Evolutionary conservation across 2,113 vertebrate genomes (phyloP), one percentile per base, ranked within the genome.

Genomic region (Peromyscus californicus): DNA sequence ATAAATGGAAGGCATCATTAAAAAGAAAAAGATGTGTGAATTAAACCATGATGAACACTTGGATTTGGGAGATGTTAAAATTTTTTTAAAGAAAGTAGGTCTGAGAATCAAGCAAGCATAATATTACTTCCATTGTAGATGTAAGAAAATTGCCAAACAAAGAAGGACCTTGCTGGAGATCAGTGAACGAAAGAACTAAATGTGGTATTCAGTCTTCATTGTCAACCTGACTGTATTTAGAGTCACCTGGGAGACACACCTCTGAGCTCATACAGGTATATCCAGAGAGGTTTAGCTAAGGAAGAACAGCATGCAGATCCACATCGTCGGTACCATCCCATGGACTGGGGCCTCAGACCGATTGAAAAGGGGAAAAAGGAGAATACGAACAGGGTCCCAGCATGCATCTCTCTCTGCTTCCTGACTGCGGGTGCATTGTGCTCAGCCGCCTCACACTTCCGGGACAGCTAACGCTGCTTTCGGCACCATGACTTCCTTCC

Each of bases 1-100:
- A 39, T 59, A 26, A 80, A 94, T 54, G 86, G 22, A 80, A 96
- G 39, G 17, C 45, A 95, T 88, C 83, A 69, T 80, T 92, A 86
- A 95, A 93, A 89, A 89, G 92, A 75, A 69, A 59, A 87, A 92
- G 89, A 57, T 19, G 54, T 96, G 79, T 74, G 75, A 80, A 61
- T 65, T 84, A 75, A 96, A 83, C 57, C 17, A 83, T 29, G 78
- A 91, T 15, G 91, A 90, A 93, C 83, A 83, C 24, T 89, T 76
- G 63, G 69, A 94, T 54, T 94, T 82, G 4, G 2, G 76, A 86
- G 13, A 91, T 93, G 63, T 74, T 83, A 74, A 90, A 51, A 9
- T 13, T 36, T 87, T 33, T 54, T 54, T 48, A 48, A n/a, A 86
- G 61, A 65, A 85, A 48, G 21, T 54, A 8, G 45, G 9, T 15